These are phyloP conservation scores for Arge pagana DNA, from an alignment of 2,888 invertebrate genomes.

Conservation along the genomic window DNA sequence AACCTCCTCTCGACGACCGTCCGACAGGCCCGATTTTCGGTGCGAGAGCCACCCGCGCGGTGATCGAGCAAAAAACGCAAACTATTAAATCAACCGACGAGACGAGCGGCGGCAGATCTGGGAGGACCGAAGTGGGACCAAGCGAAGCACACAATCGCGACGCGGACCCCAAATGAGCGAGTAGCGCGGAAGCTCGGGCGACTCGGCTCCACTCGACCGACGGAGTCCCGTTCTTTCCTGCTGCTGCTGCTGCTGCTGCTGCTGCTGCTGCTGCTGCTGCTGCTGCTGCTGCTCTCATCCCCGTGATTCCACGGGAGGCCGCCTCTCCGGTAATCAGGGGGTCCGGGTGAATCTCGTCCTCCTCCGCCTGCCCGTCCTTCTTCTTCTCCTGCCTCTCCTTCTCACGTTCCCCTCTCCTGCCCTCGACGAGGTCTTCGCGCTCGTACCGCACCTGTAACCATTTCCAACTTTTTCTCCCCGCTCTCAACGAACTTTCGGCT, in stretches of 20 bases:
- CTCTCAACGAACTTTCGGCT: no score
- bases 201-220: neutral
- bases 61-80: conserved; percentile 23
- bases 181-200: neutral
- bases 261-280: neutral
- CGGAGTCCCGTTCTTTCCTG: conserved; percentile 6
- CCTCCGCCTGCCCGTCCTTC: neutral
- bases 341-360: neutral
- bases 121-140: conserved; percentile 16
- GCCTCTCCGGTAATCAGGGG: conserved; percentile 8
- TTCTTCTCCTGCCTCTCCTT: conserved; percentile 13
- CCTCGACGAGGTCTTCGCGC: conserved; percentile 16
- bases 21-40: neutral
- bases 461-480: no score
- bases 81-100: conserved; percentile 16
- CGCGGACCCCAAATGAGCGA: neutral
- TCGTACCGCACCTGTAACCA: conserved; percentile 16
- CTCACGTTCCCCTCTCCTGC: conserved; percentile 14
- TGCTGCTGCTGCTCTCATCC: neutral
- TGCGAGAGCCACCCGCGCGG: conserved; percentile 21
- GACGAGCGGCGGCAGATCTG: neutral
- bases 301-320: neutral
- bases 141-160: no score
- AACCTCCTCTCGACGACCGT: neutral
- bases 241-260: conserved; percentile 3